Evolutionary conservation across 2,888 invertebrate genomes (phyloP).

Genomic region (Drosophila anceps): DNA sequence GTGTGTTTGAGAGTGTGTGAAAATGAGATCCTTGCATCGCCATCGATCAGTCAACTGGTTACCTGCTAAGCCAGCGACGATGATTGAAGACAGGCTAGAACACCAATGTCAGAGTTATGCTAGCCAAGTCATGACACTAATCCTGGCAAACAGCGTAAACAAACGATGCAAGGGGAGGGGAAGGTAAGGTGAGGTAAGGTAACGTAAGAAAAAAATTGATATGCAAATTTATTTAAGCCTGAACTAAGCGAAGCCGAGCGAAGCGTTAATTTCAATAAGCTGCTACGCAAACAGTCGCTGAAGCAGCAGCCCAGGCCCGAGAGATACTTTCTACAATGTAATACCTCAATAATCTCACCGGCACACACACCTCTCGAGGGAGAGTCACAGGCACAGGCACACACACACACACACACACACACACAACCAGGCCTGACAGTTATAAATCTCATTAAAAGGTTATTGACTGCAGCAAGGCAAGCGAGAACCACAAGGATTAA

Average conservation of each 20-base stretch:
- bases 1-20: conserved; percentile 40
- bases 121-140: conserved; percentile 66
- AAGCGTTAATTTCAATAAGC: conserved; percentile 74
- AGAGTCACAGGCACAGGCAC: conserved; percentile 30
- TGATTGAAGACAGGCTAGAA: conserved; percentile 59
- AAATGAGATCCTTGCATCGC: conserved; percentile 34
- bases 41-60: conserved; percentile 48
- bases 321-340: conserved; percentile 68
- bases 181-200: not conserved
- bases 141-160: conserved; percentile 56
- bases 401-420: conserved; percentile 10
- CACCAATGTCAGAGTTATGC: conserved; percentile 23
- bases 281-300: conserved; percentile 59
- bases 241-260: conserved; percentile 58
- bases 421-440: conserved; percentile 58
- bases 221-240: conserved; percentile 78
- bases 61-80: conserved; percentile 56
- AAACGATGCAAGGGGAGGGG: conserved; percentile 18
- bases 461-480: conserved; percentile 67
- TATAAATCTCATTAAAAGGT: conserved; percentile 81
- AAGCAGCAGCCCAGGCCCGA: conserved; percentile 9
- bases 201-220: conserved; percentile 43
- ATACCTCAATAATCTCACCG: conserved; percentile 75
- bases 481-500: conserved; percentile 55
- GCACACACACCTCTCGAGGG: conserved; percentile 25